A percentile compares a stretch with the other conserved stretches of the same genome.
Conservation (phyloP, 2,797 vertebrate genomes). For the Arrhamphus sclerolepis region DNA sequence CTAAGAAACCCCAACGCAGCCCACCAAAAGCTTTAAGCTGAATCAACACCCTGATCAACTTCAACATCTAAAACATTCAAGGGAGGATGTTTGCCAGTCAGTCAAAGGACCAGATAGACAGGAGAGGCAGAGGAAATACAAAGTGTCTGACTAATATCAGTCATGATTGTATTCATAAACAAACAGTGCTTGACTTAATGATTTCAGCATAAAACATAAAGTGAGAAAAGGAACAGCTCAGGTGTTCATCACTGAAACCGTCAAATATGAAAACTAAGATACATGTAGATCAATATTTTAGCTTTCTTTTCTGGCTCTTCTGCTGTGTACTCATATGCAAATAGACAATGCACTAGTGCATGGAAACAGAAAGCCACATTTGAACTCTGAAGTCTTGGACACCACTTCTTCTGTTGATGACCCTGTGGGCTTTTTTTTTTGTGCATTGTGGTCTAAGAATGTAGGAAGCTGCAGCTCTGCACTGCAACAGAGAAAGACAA, state of each 20-base stretch:
- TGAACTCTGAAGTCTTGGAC: constrained; percentile 16
- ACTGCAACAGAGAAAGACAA: background rate
- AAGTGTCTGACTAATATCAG: too few relatives aligned
- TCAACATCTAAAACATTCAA: too few relatives aligned
- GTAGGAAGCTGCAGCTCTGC: background rate
- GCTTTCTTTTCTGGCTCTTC: background rate
- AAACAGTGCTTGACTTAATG: too few relatives aligned
- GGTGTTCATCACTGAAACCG: background rate
- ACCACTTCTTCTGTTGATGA: constrained; percentile 31
- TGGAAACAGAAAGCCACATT: constrained; percentile 28
- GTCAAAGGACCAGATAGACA: too few relatives aligned
- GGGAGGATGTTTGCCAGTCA: too few relatives aligned
- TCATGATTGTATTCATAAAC: too few relatives aligned
- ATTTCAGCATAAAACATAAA: too few relatives aligned
- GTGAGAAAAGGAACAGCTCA: too few relatives aligned
- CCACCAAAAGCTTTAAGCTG: too few relatives aligned
- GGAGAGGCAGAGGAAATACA: too few relatives aligned
- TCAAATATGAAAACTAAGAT: constrained; percentile 7
- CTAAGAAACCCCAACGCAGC: too few relatives aligned
- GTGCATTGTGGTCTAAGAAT: background rate
- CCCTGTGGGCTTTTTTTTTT: constrained; percentile 8
- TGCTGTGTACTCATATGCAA: background rate
- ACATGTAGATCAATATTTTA: background rate
- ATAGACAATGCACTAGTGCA: constrained; percentile 2
- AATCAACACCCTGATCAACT: too few relatives aligned